Conservation (phyloP, 2,888 invertebrate species). For the Toxonevra muliebris region DNA sequence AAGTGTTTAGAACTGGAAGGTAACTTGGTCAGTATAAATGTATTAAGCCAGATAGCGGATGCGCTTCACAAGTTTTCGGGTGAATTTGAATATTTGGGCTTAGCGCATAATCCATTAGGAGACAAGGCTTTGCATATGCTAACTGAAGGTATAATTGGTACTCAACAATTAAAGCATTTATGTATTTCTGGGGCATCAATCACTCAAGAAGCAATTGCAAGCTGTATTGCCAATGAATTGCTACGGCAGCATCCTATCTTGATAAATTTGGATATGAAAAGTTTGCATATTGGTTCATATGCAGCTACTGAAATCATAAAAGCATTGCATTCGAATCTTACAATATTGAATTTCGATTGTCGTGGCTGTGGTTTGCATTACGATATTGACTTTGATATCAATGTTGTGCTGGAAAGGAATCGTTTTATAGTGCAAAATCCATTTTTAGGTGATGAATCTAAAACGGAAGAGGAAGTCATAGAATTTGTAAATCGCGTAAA, state of each 20-base stretch:
- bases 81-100: slow-evolving; percentile 46
- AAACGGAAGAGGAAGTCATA: slow-evolving; percentile 44
- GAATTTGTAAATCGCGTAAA: slow-evolving; percentile 40
- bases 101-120: slow-evolving; percentile 48
- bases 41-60: slow-evolving; percentile 36
- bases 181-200: slow-evolving; percentile 45
- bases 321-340: slow-evolving; percentile 44
- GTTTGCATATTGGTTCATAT: slow-evolving; percentile 35
- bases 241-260: slow-evolving; percentile 46
- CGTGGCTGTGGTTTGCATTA: slow-evolving; percentile 48
- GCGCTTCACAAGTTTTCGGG: slow-evolving; percentile 31
- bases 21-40: slow-evolving; percentile 43
- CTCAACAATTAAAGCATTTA: slow-evolving; percentile 44
- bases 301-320: slow-evolving; percentile 42
- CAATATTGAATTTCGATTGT: slow-evolving; percentile 46
- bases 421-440: slow-evolving; percentile 42
- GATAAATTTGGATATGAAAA: slow-evolving; percentile 46
- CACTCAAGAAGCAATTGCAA: slow-evolving; percentile 17
- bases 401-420: slow-evolving; percentile 52
- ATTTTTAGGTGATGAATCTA: slow-evolving; percentile 43
- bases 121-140: slow-evolving; percentile 42
- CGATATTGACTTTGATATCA: slow-evolving; percentile 51
- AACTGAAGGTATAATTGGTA: slow-evolving; percentile 37
- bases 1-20: slow-evolving; percentile 50
- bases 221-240: slow-evolving; percentile 40